Base-by-base conservation (phyloP, 2,888 invertebrate species). In the Hirtodrosophila confusa region DNA sequence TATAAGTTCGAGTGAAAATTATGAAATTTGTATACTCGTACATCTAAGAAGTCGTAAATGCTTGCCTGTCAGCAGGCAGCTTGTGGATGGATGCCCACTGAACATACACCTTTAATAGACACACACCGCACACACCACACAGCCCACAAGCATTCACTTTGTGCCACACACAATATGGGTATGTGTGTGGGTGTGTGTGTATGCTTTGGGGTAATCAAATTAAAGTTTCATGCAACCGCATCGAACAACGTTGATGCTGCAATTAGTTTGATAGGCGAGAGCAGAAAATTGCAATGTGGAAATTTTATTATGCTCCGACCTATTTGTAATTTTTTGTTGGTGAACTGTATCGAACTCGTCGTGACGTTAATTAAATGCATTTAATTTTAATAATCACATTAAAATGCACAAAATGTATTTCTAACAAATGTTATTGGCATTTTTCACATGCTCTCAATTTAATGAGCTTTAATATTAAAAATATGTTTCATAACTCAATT, bases 11-110 rank as follows among this genome's bases (percentile, higher is more conserved):
- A 60, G 57, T 68, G 66, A 65, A 64, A 83, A 79, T 83, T 77
- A 62, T 71, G 49, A 70, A 62, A 83, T 70, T 83, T 79, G 67
- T 66, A 63, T 66, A n/a, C n/a, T n/a, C n/a, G n/a, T n/a, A 61
- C 47, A 74, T 66, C 65, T 76, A 76, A 65, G 84, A 71, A 80
- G 80, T 83, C 86, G 83, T 86, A 86, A 80, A 86, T 75, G 71
- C 49, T 51, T 24, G 45, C 60, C 51, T 48, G 53, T 53, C 58
- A 64, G 69, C 74, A 74, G 70, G 39, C 64, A 65, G 47, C 49
- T 62, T 69, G 63, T 60, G 56, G 50, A 10, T 11, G 23, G 53
- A 10, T 11, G 23, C 33, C 55, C 37, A 10, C 24, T 43, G 24
- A 37, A 41, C 24, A 37, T 10, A 43, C 31, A 58, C 48, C 31